Evolutionary conservation across 2,797 vertebrate species (phyloP).

Genomic region (Poecilia wingei): DNA sequence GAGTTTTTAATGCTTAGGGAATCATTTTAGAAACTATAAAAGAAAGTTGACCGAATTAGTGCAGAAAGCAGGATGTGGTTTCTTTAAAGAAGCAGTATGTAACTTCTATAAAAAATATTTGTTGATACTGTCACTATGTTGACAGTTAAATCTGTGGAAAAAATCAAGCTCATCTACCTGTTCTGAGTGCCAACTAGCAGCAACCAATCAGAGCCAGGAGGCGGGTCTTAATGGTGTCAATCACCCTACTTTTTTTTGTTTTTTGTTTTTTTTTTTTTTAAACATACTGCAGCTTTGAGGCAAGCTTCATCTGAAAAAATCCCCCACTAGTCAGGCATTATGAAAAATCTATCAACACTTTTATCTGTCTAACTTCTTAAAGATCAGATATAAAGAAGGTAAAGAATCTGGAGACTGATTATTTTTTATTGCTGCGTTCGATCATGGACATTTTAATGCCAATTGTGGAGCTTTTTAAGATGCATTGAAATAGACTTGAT

Average conservation of each 20-base stretch:
- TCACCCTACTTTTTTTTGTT: too few species aligned
- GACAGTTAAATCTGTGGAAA: too few species aligned
- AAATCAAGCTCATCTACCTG: too few species aligned
- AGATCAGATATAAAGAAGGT: conserved; percentile 3
- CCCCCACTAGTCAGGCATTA: neutral
- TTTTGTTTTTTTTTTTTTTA: too few species aligned
- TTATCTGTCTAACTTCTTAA: neutral
- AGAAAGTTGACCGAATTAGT: conserved; percentile 5
- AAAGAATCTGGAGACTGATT: neutral
- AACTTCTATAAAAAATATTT: too few species aligned
- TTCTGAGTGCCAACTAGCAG: too few species aligned
- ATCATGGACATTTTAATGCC: neutral
- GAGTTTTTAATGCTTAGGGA: neutral
- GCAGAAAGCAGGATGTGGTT: neutral
- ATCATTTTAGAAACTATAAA: neutral
- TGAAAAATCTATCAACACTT: neutral
- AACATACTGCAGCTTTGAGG: neutral
- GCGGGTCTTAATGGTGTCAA: too few species aligned
- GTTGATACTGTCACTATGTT: too few species aligned
- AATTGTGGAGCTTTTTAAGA: neutral
- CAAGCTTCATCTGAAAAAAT: neutral
- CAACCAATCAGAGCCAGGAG: too few species aligned
- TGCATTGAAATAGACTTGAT: neutral
- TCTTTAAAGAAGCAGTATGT: neutral
- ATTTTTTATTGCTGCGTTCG: neutral